Conservation (phyloP, 2,113 vertebrate species). For the Lanius collurio region DNA sequence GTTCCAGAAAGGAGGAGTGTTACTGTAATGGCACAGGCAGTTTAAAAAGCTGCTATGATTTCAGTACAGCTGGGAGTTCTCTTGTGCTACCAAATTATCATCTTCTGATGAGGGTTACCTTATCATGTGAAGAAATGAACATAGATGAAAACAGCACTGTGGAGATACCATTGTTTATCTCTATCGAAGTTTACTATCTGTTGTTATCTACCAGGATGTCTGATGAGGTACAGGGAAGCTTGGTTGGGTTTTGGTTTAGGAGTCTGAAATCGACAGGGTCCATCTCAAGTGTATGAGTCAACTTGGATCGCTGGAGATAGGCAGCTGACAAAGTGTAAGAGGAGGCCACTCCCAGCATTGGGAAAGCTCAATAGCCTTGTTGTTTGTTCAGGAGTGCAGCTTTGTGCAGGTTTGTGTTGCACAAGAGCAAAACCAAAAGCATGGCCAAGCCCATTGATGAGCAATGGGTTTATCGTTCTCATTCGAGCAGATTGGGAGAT, state of each 20-base stretch:
- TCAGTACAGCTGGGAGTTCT: neutral
- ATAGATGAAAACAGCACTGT: neutral
- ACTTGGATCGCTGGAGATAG: neutral
- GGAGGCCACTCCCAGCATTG: conserved; percentile 20
- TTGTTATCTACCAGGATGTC: neutral
- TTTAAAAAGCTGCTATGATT: neutral
- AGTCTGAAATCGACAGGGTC: neutral
- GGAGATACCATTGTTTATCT: neutral
- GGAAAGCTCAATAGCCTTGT: conserved; percentile 5
- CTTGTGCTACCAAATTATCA: neutral
- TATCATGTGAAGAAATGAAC: neutral
- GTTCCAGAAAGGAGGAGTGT: neutral
- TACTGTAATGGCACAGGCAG: neutral
- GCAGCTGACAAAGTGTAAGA: neutral
- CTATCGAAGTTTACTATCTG: neutral
- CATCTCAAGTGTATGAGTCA: neutral
- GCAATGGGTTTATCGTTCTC: conserved; percentile 30
- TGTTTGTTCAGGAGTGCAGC: neutral
- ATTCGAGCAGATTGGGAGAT: neutral
- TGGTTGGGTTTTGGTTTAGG: neutral
- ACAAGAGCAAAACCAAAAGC: conserved; percentile 30
- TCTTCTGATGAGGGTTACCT: accelerated
- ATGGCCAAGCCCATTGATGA: conserved; percentile 35
- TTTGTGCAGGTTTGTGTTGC: neutral
- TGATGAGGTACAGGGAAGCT: neutral